Evolutionary conservation across 2,888 invertebrate species (phyloP), one percentile per base, ranked within the genome.

Genomic region (Chrysotoxum bicinctum): DNA sequence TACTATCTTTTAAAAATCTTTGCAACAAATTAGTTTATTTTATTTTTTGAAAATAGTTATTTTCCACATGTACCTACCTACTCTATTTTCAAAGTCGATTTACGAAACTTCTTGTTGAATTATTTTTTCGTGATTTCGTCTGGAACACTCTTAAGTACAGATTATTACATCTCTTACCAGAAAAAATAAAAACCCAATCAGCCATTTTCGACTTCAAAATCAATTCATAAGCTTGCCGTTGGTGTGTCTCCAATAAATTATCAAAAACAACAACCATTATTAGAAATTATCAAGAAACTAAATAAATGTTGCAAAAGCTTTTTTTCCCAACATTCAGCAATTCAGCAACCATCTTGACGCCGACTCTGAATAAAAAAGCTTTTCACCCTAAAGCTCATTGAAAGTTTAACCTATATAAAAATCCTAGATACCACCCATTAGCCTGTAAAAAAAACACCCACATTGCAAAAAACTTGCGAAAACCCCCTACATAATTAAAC

Each of bases 391-490:
- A 84, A 83, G 83, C 78, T 10, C 43, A 1, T 2, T 9, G 7
- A 40, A 64, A 75, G 69, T 43, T 79, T 75, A 70, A 84, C 83
- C 83, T 69, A 84, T 40, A 64, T 54, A 30, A 14, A 50, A 48
- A 6, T 26, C 52, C 45, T 0, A 30, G 16, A 35, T 23, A n/a
- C 68, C 64, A 79, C 16, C 69, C 64, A 64, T 43, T 64, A n/a
- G n/a, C 43, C 52, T 56, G 52, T 37, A 3, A 32, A 40, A n/a
- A 32, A 6, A n/a, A 8, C 19, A 58, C 52, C 50, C 58, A 50
- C 2, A 10, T 8, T n/a, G 16, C 40, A 19, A 48, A 10, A 40
- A 60, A 45, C 45, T 23, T 10, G 26, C 21, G 7, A 54, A 72
- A 60, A 72, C 1, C 1, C 58, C 48, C 62, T 14, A 12, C 35